Evolutionary conservation across 2,797 vertebrate genomes (phyloP).

Genomic region (Hydrolagus colliei): DNA sequence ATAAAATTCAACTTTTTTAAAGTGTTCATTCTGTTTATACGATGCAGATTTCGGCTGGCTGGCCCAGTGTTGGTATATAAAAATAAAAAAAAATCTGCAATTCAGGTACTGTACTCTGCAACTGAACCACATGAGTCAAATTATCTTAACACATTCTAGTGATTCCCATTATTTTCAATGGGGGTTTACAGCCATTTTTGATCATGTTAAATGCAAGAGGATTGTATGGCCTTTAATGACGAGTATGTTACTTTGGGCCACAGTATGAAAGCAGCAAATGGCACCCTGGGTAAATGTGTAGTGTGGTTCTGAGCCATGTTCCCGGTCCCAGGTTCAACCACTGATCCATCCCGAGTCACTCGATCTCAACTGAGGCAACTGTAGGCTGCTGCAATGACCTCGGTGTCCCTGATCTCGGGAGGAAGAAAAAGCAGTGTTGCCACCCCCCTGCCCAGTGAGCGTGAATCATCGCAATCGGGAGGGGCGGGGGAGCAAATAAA

Average conservation of each 20-base stretch:
- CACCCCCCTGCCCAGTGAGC: neutral
- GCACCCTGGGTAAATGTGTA: neutral
- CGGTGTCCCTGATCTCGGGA: neutral
- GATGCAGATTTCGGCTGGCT: neutral
- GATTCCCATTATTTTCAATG: neutral
- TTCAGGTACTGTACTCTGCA: neutral
- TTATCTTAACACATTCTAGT: neutral
- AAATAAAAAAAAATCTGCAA: neutral
- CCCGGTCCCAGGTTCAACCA: too few species aligned
- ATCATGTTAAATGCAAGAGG: neutral
- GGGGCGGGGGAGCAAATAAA: neutral
- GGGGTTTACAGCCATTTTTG: neutral
- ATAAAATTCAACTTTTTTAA: neutral
- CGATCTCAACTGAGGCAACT: neutral
- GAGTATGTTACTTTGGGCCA: neutral
- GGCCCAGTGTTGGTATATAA: neutral
- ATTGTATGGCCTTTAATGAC: neutral
- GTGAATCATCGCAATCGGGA: too few species aligned
- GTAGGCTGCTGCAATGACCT: neutral
- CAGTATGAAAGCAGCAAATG: slow-evolving; percentile 7
- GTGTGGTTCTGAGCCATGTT: neutral
- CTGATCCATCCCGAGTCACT: neutral
- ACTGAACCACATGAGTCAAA: neutral
- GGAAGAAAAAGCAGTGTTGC: neutral
- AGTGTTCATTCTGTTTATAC: neutral